These are phyloP conservation scores for Eublepharis macularius DNA, from an alignment of 2,113 vertebrate species.

Conservation along the genomic window DNA sequence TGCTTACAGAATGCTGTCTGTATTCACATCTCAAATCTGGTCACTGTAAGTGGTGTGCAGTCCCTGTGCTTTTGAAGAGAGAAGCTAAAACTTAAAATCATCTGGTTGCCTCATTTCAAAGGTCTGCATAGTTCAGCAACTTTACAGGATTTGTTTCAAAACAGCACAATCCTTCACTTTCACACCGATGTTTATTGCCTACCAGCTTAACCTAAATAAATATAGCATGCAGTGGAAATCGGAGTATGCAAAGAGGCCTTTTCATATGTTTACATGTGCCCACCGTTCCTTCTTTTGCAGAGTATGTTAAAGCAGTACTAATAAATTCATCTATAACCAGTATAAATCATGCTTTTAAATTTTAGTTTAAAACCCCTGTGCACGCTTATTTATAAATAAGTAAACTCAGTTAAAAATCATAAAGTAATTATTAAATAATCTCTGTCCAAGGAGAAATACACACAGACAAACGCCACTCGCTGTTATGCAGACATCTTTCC, in stretches of 20 bases:
- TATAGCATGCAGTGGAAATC: neutral
- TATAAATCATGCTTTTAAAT: neutral
- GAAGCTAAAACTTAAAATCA: neutral
- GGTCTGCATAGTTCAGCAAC: neutral
- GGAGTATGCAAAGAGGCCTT: conserved; percentile 4
- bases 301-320: neutral
- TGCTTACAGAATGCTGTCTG: neutral
- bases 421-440: no score
- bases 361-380: neutral
- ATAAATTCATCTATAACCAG: neutral
- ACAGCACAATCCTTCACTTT: neutral
- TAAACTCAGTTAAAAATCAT: neutral
- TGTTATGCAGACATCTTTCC: no score
- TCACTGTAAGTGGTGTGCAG: neutral
- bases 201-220: neutral
- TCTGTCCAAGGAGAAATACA: no score
- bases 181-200: conserved; percentile 8
- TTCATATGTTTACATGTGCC: neutral
- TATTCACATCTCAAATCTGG: conserved; percentile 1
- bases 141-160: conserved; percentile 20
- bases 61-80: conserved; percentile 7
- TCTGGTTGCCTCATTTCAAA: neutral
- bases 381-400: neutral
- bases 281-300: neutral
- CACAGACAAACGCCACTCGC: no score